Evolutionary conservation across 23 tunicate genomes (phyloP).

Genomic region (Trididemnum nubilum): DNA sequence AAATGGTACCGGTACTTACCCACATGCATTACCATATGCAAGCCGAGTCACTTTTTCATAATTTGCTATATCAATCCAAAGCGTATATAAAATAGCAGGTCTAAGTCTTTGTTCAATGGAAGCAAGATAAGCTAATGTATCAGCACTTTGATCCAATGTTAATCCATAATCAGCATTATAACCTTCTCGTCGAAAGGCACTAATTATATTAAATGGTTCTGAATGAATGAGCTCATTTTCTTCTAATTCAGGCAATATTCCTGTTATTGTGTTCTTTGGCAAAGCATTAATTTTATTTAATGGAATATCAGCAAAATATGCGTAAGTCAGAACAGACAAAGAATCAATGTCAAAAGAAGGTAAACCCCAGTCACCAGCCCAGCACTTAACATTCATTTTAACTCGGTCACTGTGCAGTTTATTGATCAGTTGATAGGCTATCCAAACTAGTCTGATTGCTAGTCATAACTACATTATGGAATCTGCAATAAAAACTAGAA

Average conservation of each 20-base stretch:
- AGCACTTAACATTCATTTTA: slow-evolving; percentile 49
- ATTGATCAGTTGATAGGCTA: too few species aligned
- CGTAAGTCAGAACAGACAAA: slow-evolving; percentile 68
- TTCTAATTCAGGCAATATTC: slow-evolving; percentile 72
- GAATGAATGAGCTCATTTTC: slow-evolving; percentile 60
- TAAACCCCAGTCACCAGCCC: slow-evolving; percentile 76
- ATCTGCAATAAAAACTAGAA: too few species aligned
- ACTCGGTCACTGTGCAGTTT: too few species aligned
- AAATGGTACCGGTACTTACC: too few species aligned
- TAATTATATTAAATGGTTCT: slow-evolving; percentile 44
- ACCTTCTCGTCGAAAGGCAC: slow-evolving; percentile 67
- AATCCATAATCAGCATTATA: slow-evolving; percentile 74
- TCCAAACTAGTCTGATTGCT: too few species aligned
- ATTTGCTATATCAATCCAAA: slow-evolving; percentile 81
- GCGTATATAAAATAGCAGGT: slow-evolving; percentile 61
- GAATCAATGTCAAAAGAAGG: slow-evolving; percentile 76
- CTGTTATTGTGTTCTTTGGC: slow-evolving; percentile 62
- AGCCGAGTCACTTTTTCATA: slow-evolving; percentile 74
- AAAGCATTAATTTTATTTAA: background rate
- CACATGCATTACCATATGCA: slow-evolving; percentile 66
- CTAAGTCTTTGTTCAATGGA: slow-evolving; percentile 57
- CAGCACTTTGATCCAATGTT: slow-evolving; percentile 57
- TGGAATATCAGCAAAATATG: slow-evolving; percentile 59
- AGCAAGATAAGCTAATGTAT: slow-evolving; percentile 79
- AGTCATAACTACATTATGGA: too few species aligned